These are phyloP conservation scores for Pogonomyrmex barbatus DNA, from an alignment of 1,140 invertebrate species.

Conservation along the genomic window DNA sequence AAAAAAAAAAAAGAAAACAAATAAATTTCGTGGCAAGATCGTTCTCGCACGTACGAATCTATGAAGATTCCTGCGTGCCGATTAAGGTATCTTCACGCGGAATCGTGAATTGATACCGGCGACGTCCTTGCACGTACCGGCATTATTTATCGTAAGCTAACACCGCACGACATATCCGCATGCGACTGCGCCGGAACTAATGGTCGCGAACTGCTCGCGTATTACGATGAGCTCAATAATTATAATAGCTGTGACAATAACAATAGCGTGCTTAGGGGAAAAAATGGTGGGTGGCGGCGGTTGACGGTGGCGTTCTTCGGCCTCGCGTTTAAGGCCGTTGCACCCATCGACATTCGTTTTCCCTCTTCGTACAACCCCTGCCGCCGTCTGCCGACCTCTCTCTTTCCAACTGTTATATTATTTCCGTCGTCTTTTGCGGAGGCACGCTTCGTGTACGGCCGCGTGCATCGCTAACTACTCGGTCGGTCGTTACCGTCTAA, in stretches of 20 bases:
- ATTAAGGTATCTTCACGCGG: conserved; percentile 31
- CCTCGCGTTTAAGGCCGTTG: conserved; percentile 77
- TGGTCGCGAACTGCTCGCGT: conserved; percentile 72
- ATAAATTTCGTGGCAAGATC: conserved; percentile 12
- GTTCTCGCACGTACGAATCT: neutral
- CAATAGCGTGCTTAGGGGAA: conserved; percentile 77
- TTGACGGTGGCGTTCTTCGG: conserved; percentile 37
- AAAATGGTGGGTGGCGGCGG: conserved; percentile 39
- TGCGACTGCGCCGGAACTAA: conserved; percentile 75
- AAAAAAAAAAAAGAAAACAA: neutral
- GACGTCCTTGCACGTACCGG: neutral
- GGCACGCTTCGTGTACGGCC: conserved; percentile 39
- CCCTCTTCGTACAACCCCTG: neutral
- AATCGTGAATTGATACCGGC: conserved; percentile 51
- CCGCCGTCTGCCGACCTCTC: neutral
- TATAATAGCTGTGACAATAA: conserved; percentile 83
- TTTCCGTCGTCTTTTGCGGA: conserved; percentile 59
- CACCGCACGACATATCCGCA: conserved; percentile 61
- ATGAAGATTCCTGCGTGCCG: neutral
- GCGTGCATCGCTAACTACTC: conserved; percentile 28
- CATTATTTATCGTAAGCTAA: conserved; percentile 58
- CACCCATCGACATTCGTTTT: conserved; percentile 66
- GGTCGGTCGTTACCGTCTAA: neutral
- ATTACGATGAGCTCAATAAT: conserved; percentile 82
- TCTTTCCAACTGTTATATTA: conserved; percentile 55